Conservation (phyloP, 2,888 invertebrate species). For the Drosophila pullipes region DNA sequence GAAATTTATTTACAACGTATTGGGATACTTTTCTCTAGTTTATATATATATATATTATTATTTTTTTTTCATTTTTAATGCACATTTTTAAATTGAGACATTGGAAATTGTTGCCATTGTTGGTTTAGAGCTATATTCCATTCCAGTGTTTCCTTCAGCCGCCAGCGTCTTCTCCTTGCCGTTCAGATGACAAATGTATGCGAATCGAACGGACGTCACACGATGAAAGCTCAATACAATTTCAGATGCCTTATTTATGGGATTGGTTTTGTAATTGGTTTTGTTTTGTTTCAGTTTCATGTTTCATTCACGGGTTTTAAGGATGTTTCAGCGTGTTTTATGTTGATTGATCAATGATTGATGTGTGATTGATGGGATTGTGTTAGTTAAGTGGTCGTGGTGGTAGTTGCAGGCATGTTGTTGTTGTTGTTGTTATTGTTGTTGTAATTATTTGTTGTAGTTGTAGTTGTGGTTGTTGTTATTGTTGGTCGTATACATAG, state of each 20-base stretch:
- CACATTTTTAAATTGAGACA: slow-evolving; percentile 29
- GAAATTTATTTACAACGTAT: slow-evolving; percentile 42
- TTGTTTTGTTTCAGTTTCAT: slow-evolving; percentile 38
- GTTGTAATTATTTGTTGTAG: slow-evolving; percentile 45
- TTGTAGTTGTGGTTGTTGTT: slow-evolving; percentile 55
- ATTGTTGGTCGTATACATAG: slow-evolving; percentile 58
- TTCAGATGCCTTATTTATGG: slow-evolving; percentile 87
- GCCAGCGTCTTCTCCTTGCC: slow-evolving; percentile 31
- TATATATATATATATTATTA: neutral
- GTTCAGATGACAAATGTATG: slow-evolving; percentile 79
- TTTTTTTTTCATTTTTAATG: slow-evolving; percentile 16
- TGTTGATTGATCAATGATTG: slow-evolving; percentile 38
- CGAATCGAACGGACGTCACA: slow-evolving; percentile 89
- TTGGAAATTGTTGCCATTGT: slow-evolving; percentile 23
- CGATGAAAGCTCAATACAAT: slow-evolving; percentile 90
- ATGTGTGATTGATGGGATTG: slow-evolving; percentile 47
- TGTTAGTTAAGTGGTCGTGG: slow-evolving; percentile 38
- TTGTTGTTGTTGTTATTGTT: slow-evolving; percentile 46
- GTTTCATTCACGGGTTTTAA: slow-evolving; percentile 36
- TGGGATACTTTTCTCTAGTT: neutral
- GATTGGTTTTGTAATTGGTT: slow-evolving; percentile 8
- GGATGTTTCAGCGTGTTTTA: slow-evolving; percentile 29
- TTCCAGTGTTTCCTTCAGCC: slow-evolving; percentile 29
- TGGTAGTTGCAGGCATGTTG: slow-evolving; percentile 62
- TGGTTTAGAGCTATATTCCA: slow-evolving; percentile 16